Percentiles rank a stretch among this genome's conserved stretches.
Conservation (phyloP, 1,140 invertebrate species). For the Propsilocerus akamusi region DNA sequence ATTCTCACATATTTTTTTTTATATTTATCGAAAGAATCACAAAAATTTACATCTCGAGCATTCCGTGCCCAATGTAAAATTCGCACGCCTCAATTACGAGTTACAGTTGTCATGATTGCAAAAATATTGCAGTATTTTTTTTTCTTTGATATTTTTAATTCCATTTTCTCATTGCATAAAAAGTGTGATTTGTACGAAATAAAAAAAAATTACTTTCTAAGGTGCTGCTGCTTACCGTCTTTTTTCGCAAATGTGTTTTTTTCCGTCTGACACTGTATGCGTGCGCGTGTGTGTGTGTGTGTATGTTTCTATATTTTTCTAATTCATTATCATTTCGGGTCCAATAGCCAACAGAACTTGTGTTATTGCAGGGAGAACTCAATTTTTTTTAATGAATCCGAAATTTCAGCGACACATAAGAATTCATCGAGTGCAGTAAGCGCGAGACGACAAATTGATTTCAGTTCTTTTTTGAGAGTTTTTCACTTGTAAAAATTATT, state of each 20-base stretch:
- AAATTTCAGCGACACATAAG: neutral
- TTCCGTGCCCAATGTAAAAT: too few relatives aligned
- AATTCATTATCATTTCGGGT: slow-evolving; percentile 3
- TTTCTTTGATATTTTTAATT: too few relatives aligned
- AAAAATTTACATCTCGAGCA: too few relatives aligned
- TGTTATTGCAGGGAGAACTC: neutral
- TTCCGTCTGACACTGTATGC: neutral
- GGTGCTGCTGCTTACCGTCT: neutral
- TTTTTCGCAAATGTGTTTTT: slow-evolving; percentile 2
- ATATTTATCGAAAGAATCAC: too few relatives aligned
- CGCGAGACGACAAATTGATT: neutral
- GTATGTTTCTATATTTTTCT: slow-evolving; percentile 4
- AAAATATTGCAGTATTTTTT: too few relatives aligned
- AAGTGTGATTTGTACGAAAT: too few relatives aligned
- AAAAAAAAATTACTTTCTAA: neutral
- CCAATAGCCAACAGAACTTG: too few relatives aligned
- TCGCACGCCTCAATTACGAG: too few relatives aligned
- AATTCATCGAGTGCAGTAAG: neutral
- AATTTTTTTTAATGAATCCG: neutral
- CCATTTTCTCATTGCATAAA: too few relatives aligned
- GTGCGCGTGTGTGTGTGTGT: too few relatives aligned
- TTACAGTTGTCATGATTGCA: too few relatives aligned
- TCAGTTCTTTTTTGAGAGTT: neutral
- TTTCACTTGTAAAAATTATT: neutral
- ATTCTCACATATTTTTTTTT: too few relatives aligned